Evolutionary conservation across 2,797 vertebrate genomes (phyloP).

Genomic region (Pantherophis alleghaniensis): DNA sequence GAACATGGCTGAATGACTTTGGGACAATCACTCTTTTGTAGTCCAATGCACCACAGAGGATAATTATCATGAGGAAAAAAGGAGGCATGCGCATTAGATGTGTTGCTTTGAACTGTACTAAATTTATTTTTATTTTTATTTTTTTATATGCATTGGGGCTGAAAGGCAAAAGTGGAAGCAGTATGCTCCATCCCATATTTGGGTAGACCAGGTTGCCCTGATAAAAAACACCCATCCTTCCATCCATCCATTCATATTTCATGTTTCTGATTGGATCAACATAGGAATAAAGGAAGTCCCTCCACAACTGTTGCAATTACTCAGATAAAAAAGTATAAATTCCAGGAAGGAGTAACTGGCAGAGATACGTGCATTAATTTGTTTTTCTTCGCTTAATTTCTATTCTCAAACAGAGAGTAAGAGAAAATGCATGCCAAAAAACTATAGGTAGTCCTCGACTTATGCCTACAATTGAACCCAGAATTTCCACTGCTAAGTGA

Average conservation of each 20-base stretch:
- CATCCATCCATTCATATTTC: neutral
- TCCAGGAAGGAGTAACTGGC: neutral
- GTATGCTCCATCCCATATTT: too few relatives aligned
- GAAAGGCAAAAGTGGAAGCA: too few relatives aligned
- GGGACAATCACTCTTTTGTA: neutral
- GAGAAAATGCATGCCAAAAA: neutral
- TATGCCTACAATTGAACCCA: too few relatives aligned
- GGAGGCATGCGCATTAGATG: neutral
- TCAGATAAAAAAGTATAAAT: neutral
- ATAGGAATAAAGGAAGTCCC: neutral
- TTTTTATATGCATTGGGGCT: too few relatives aligned
- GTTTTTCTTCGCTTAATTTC: conserved; percentile 5
- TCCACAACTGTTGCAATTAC: neutral
- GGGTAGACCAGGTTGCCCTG: too few relatives aligned
- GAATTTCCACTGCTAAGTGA: too few relatives aligned
- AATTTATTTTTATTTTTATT: neutral
- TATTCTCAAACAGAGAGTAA: neutral
- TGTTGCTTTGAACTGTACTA: neutral
- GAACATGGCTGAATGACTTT: neutral
- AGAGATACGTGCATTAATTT: neutral
- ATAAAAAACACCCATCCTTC: neutral
- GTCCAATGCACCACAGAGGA: neutral
- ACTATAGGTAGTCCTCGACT: too few relatives aligned
- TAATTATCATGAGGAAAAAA: neutral
- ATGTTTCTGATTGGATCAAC: neutral